Percentiles rank a stretch among this genome's conserved stretches.
Evolutionary conservation across 1,140 invertebrate species (phyloP).

Genomic region (Bombus sibiricus): DNA sequence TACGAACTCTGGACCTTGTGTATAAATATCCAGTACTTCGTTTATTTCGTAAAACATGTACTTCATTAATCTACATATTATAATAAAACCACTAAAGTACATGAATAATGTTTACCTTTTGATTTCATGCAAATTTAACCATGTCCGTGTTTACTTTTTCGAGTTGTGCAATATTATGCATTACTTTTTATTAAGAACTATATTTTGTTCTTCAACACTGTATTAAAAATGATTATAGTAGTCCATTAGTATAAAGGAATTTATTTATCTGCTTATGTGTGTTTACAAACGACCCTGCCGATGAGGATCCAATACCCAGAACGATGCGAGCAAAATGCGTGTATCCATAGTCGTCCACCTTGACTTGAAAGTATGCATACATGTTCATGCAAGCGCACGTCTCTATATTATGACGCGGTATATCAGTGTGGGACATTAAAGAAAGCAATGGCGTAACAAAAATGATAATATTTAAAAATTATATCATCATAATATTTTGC

Average conservation of each 20-base stretch:
- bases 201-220: constrained; percentile 7
- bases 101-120: not conserved
- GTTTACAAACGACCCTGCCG: constrained; percentile 48
- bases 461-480: constrained; percentile 1
- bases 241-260: constrained; percentile 17
- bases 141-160: not conserved
- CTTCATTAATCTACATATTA: constrained; percentile 15
- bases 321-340: constrained; percentile 48
- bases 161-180: not conserved
- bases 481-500: not conserved
- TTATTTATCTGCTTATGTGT: constrained; percentile 41
- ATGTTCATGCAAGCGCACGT: constrained; percentile 40
- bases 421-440: constrained; percentile 43
- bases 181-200: constrained; percentile 7
- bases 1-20: constrained; percentile 27
- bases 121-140: constrained; percentile 4
- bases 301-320: constrained; percentile 53
- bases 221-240: constrained; percentile 28
- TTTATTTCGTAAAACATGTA: constrained; percentile 7
- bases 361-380: constrained; percentile 50
- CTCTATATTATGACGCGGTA: constrained; percentile 40
- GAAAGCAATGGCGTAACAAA: constrained; percentile 49
- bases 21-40: constrained; percentile 31
- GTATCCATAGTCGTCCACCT: constrained; percentile 56
- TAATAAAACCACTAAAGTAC: not conserved